Base-by-base conservation (phyloP, 2,888 invertebrate species). In the Drepanosiphum platanoidis region DNA sequence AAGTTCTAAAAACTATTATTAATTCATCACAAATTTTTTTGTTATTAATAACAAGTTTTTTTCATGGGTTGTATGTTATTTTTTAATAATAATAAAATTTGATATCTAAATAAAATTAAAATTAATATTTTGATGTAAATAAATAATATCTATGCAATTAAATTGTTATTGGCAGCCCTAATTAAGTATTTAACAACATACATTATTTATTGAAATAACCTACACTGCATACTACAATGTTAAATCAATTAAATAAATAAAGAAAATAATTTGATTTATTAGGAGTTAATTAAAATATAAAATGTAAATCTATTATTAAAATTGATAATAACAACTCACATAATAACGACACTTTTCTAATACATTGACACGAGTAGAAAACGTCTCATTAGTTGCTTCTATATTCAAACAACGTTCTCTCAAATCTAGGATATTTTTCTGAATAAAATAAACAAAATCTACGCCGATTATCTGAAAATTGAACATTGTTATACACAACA, bases 331-430 rank as follows among this genome's bases (percentile, higher is more conserved):
- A 75, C 34, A 87, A 93, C 94, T 94, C 90, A 96, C 96, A 89
- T 93, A 95, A 89, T 96, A 96, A 90, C 92, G 91, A 90, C 97
- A 97, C 89, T 94, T 94, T 91, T 98, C 98, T 88, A 95, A 91
- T 88, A 98, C 96, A 82, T 93, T 92, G 79, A 98, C 94, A 89
- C 96, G 92, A 81, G 92, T 91, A 27, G 96, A 92, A 90, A 97
- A 98, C 89, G 96, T 96, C 90, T 98, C 97, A 90, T 98, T 98
- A 87, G 93, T 93, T 32, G 97, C 97, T 90, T 97, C 96, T 89
- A 98, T 98, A 90, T 94, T 94, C 87, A 98, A 92, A 75, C 94
- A 93, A 84, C 96, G 92, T 88, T 92, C 93, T 88, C 94, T 92
- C 87, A 95, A 91, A 90, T 98, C 95, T 88, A 97, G 91, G 87